phyloP scores from a whole-genome alignment of 1,140 invertebrate species.

The Contarinia nasturtii region DNA sequence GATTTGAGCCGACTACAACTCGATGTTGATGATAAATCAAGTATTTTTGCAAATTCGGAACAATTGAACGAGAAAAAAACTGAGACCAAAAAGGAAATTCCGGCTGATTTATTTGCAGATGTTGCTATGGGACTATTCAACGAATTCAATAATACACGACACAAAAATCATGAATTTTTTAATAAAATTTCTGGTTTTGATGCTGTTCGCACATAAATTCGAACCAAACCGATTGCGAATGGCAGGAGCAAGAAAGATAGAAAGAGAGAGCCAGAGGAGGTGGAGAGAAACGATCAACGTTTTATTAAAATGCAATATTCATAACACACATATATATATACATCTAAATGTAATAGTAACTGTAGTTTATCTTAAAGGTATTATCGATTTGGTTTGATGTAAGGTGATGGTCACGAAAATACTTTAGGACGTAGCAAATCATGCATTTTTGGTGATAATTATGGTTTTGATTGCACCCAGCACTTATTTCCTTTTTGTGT shows the following conservation, averaged over 20 bases:
- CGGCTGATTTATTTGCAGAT: background rate
- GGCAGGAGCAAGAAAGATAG: too few species aligned
- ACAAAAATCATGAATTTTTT: slow-evolving; percentile 1
- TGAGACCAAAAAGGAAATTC: too few species aligned
- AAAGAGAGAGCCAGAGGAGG: too few species aligned
- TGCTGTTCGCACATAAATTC: background rate
- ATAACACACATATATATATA: background rate
- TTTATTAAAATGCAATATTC: background rate
- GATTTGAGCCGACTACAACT: background rate
- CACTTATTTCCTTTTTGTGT: background rate
- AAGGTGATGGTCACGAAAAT: background rate
- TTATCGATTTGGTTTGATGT: too few species aligned
- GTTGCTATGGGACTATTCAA: background rate
- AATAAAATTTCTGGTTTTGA: slow-evolving; percentile 2
- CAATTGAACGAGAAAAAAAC: background rate
- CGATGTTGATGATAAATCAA: background rate
- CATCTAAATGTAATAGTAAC: background rate
- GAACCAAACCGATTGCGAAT: background rate
- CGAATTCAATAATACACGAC: background rate
- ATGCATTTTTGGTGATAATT: background rate
- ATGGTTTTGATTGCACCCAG: too few species aligned
- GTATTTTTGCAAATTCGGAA: background rate
- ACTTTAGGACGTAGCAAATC: background rate
- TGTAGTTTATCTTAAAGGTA: too few species aligned
- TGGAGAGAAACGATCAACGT: background rate